Base-by-base conservation (phyloP, 2,888 invertebrate genomes). In the Diadegma fenestrale region DNA sequence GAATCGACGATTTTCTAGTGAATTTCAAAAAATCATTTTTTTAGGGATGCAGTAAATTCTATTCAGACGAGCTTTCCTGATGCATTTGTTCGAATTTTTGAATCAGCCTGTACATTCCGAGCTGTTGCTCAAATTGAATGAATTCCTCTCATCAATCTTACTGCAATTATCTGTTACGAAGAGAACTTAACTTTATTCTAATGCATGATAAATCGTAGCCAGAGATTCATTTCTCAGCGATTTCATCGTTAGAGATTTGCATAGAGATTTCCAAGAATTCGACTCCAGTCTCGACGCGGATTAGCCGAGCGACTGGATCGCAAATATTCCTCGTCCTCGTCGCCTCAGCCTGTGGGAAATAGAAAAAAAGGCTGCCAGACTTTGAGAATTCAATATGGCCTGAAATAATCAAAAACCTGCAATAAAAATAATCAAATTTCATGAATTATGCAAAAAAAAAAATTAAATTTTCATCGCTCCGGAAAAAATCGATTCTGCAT, bases 241-340 rank as follows among this genome's bases (percentile, higher is more conserved):
- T 72, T 72, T 41, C 41, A 64, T 80, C 17, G 19, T 1, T 0
- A 12, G 30, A 76, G 41, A 22, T 63, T 78, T 54, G 58, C 75
- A 43, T 68, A 61, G 45, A n/a, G 54, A 72, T 66, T 78, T 33
- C 12, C 22, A 66, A 43, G 58, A 78, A 78, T 72, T 51, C 37
- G 12, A 19, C 1, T 8, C 30, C 14, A 30, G 43, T n/a, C 26
- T 71, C 43, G 30, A 22, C 61, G 61, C 12, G 33, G 64, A 37
- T 37, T 37, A 64, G 19, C 10, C 64, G 19, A 64, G n/a, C 33
- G 64, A 64, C 8, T 10, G 19, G n/a, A 37, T 64, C 33, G 10
- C n/a, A 63, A n/a, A 33, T 63, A 37, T 64, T 37, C 37, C n/a
- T 37, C 33, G 37, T 33, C 33, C 33, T 2, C 33, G 33, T 33